Evolutionary conservation across 1,140 invertebrate genomes (phyloP).

Genomic region (Galendromus occidentalis): DNA sequence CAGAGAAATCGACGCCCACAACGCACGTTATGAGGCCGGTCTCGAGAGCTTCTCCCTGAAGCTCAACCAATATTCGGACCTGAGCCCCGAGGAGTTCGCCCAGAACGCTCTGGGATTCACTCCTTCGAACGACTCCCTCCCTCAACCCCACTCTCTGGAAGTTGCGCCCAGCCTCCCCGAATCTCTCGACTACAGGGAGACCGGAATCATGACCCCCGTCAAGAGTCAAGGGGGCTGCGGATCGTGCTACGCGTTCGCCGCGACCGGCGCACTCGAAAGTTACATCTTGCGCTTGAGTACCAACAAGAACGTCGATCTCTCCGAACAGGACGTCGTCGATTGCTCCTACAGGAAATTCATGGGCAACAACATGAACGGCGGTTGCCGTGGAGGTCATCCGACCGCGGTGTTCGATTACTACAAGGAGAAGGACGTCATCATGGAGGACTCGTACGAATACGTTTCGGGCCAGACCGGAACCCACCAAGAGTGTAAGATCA

Average conservation of each 20-base stretch:
- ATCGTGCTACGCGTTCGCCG: constrained; percentile 26
- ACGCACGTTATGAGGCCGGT: neutral
- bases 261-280: constrained; percentile 34
- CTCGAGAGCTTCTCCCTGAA: neutral
- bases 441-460: neutral
- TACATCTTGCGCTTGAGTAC: constrained; percentile 27
- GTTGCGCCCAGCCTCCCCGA: neutral
- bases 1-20: neutral
- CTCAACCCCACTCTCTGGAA: neutral
- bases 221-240: constrained; percentile 30
- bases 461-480: neutral
- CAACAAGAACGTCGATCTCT: neutral
- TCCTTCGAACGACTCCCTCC: neutral
- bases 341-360: neutral
- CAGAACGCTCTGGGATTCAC: neutral
- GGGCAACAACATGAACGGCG: neutral
- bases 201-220: constrained; percentile 29
- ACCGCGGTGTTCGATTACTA: constrained; percentile 1
- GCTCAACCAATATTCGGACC: neutral
- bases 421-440: neutral
- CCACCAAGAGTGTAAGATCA: neutral
- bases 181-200: neutral
- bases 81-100: neutral
- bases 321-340: neutral
- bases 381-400: neutral